Conservation (phyloP, 2,888 invertebrate species). For the Stenichneumon culpator region DNA sequence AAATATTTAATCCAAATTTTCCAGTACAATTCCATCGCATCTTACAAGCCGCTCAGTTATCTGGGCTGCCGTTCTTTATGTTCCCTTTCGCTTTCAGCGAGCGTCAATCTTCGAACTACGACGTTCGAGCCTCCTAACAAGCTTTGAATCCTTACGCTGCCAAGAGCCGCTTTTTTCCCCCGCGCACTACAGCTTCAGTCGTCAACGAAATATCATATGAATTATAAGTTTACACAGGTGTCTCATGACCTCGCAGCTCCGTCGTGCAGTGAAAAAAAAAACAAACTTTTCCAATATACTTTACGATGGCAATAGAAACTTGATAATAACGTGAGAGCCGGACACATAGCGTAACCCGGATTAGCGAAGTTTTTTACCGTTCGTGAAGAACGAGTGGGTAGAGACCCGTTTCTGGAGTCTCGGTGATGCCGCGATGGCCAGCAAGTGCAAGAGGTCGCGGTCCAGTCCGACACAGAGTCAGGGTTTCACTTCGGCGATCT, state of each 20-base stretch:
- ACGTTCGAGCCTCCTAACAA: constrained; percentile 14
- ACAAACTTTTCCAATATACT: constrained; percentile 44
- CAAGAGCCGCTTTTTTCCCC: constrained; percentile 20
- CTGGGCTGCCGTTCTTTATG: constrained; percentile 1
- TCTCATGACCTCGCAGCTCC: background rate
- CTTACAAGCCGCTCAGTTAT: background rate
- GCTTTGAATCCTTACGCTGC: constrained; percentile 39
- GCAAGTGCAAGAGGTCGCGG: constrained; percentile 43
- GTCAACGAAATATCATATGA: constrained; percentile 23
- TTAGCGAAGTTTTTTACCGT: constrained; percentile 56
- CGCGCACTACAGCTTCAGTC: background rate
- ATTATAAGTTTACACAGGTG: background rate
- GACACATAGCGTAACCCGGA: constrained; percentile 18
- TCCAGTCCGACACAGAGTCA: constrained; percentile 56
- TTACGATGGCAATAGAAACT: constrained; percentile 60
- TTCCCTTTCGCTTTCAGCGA: constrained; percentile 28
- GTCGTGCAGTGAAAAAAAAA: constrained; percentile 10
- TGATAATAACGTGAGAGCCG: constrained; percentile 44
- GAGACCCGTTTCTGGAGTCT: background rate
- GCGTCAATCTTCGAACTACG: constrained; percentile 1
- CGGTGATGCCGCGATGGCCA: constrained; percentile 31
- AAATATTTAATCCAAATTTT: background rate
- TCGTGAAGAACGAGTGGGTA: constrained; percentile 29
- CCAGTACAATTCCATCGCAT: background rate
- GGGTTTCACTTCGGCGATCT: constrained; percentile 60